These are phyloP conservation scores for Coryphaenoides rupestris DNA, from an alignment of 2,113 vertebrate genomes.

Conservation along the genomic window DNA sequence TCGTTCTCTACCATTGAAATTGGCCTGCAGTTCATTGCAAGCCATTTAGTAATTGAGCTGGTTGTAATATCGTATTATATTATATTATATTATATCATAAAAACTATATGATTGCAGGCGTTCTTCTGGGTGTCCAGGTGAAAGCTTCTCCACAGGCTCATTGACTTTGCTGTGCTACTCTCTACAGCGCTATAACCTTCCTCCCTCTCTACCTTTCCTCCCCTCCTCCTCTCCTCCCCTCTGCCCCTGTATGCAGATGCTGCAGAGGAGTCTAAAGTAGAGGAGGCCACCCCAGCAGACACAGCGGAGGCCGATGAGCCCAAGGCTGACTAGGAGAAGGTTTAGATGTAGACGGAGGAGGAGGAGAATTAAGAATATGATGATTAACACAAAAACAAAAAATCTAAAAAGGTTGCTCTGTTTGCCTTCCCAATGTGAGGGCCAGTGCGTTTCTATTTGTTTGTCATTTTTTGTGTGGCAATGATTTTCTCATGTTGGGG, in stretches of 20 bases:
- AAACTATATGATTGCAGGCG: too few species aligned
- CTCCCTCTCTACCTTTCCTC: not conserved
- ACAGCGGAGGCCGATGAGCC: constrained; percentile 81
- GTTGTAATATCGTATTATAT: too few species aligned
- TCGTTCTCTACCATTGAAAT: too few species aligned
- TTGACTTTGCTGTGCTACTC: too few species aligned
- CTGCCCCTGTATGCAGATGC: constrained; percentile 74
- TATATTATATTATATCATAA: too few species aligned
- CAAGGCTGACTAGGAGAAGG: constrained; percentile 88
- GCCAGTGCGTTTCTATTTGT: constrained; percentile 86
- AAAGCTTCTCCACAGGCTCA: too few species aligned
- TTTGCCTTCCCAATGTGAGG: constrained; percentile 69
- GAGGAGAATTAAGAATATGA: constrained; percentile 71
- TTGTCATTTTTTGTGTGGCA: constrained; percentile 95
- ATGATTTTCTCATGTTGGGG: constrained; percentile 90
- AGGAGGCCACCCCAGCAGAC: constrained; percentile 86
- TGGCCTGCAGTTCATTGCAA: too few species aligned
- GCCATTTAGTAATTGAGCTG: too few species aligned
- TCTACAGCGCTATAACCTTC: not conserved
- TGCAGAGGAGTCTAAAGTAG: constrained; percentile 94
- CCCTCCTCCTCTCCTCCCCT: not conserved
- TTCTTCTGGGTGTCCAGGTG: too few species aligned
- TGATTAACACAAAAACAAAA: constrained; percentile 62
- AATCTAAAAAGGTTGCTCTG: constrained; percentile 71
- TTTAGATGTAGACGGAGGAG: constrained; percentile 74